Percentiles rank a stretch among this genome's conserved stretches.
phyloP scores from a whole-genome alignment of 1,140 invertebrate genomes.

The Charaxes varanes region DNA sequence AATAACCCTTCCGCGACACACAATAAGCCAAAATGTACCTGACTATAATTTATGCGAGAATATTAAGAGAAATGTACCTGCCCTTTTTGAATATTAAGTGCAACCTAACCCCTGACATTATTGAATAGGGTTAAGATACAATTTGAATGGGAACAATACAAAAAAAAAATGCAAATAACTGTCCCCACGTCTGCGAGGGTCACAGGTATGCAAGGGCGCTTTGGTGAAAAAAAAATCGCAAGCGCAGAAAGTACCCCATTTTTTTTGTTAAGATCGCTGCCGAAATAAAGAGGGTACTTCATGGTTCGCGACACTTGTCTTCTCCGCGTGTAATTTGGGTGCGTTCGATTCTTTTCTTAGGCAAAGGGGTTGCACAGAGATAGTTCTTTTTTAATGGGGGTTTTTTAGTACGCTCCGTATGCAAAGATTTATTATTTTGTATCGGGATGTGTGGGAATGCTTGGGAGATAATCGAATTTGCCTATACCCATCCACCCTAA shows the following conservation, averaged over 20 bases:
- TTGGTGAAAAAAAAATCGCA: slow-evolving; percentile 55
- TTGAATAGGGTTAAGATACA: slow-evolving; percentile 71
- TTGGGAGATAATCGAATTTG: slow-evolving; percentile 71
- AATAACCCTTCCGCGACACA: slow-evolving; percentile 41
- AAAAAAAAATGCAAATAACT: slow-evolving; percentile 73
- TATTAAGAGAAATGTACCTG: slow-evolving; percentile 74
- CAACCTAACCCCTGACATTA: slow-evolving; percentile 74
- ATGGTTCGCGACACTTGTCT: slow-evolving; percentile 64
- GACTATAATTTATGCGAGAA: slow-evolving; percentile 76
- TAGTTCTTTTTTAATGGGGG: slow-evolving; percentile 68
- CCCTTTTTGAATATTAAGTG: slow-evolving; percentile 75
- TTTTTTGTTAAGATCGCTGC: slow-evolving; percentile 24
- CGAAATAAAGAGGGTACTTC: slow-evolving; percentile 29
- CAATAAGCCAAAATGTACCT: slow-evolving; percentile 72
- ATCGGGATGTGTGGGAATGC: slow-evolving; percentile 66
- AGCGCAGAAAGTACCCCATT: slow-evolving; percentile 44
- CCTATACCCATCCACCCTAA: slow-evolving; percentile 61
- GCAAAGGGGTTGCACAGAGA: slow-evolving; percentile 66
- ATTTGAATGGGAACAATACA: slow-evolving; percentile 70
- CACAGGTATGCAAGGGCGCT: slow-evolving; percentile 41
- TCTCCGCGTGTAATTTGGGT: slow-evolving; percentile 70
- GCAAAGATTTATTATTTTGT: slow-evolving; percentile 68
- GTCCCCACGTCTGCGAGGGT: slow-evolving; percentile 57
- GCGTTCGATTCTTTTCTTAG: slow-evolving; percentile 61
- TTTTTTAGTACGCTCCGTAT: slow-evolving; percentile 63